Evolutionary conservation across 2,888 invertebrate genomes (phyloP).

Genomic region (Drosophila ochracea): DNA sequence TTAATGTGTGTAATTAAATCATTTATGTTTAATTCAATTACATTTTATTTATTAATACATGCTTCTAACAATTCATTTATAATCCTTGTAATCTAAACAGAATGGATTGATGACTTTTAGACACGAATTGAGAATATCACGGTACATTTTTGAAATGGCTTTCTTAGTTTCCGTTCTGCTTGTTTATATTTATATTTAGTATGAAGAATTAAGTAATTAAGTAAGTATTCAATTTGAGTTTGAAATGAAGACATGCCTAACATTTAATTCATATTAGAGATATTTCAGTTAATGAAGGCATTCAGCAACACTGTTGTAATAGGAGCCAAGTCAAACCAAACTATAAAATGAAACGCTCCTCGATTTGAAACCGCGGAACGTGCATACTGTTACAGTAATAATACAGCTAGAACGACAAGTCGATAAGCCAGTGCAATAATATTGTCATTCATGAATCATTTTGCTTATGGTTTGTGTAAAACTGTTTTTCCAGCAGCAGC

Average conservation of each 20-base stretch:
- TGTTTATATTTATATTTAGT: background rate
- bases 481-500: slow-evolving; percentile 40
- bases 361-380: slow-evolving; percentile 4
- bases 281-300: background rate
- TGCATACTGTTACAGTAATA: slow-evolving; percentile 21
- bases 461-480: slow-evolving; percentile 42
- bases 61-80: background rate
- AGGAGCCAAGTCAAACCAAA: background rate
- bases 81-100: background rate
- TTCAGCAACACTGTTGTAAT: background rate
- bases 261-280: background rate
- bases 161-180: background rate
- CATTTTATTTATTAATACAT: background rate
- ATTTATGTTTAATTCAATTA: slow-evolving; percentile 1
- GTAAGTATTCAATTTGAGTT: background rate
- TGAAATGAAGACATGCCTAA: background rate
- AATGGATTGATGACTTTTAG: background rate
- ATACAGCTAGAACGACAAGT: slow-evolving; percentile 41
- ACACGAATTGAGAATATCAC: too few species aligned
- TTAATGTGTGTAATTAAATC: background rate
- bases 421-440: slow-evolving; percentile 30
- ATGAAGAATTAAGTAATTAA: background rate
- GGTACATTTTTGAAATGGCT: background rate
- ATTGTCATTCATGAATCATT: slow-evolving; percentile 64
- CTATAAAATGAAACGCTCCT: background rate